Base-by-base conservation (phyloP, 2,888 invertebrate genomes). In the Drosophila testacea region DNA sequence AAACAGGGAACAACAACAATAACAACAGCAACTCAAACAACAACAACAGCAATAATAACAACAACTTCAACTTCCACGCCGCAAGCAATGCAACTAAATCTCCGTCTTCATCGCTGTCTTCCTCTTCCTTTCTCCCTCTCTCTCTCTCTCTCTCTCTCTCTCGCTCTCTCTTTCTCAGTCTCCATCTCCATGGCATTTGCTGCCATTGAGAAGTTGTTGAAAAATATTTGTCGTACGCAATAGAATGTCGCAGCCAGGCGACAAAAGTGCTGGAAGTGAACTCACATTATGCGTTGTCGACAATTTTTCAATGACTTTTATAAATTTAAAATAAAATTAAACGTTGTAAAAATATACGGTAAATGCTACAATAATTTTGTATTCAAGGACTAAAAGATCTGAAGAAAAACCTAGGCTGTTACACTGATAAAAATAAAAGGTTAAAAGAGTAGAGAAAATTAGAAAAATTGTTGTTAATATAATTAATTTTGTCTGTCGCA, bases 151-250 rank as follows among this genome's bases (percentile, higher is more conserved):
- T 7, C 4, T n/a, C 52, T 39, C 56, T 36, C 9, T 10, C 9
- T n/a, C 13, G 34, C 10, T 13, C 10, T 28, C 13, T 13, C 48
- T 7, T 2, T 22, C 48, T 39, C 32, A 32, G 6, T 7, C 9
- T 32, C 6, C 32, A 32, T 32, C 30, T 41, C 1, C 42, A 6
- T 30, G 10, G 44, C 39, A 10, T 30, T 47, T 44, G 48, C 30
- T 46, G 68, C 64, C 66, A 74, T 63, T 70, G 72, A 59, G 59
- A 77, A 68, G 61, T 72, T 75, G 67, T 51, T 62, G 73, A 65
- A 80, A 66, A 65, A 41, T 75, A 60, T 74, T 69, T 73, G 66
- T 64, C 51, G 59, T 57, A 59, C 54, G 62, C 67, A 71, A 48
- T n/a, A 46, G 27, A 16, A 56, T 46, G 38, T 34, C 34, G 50